Evolutionary conservation across 2,888 invertebrate species (phyloP).

Genomic region (Zaprionus obscuricornis): DNA sequence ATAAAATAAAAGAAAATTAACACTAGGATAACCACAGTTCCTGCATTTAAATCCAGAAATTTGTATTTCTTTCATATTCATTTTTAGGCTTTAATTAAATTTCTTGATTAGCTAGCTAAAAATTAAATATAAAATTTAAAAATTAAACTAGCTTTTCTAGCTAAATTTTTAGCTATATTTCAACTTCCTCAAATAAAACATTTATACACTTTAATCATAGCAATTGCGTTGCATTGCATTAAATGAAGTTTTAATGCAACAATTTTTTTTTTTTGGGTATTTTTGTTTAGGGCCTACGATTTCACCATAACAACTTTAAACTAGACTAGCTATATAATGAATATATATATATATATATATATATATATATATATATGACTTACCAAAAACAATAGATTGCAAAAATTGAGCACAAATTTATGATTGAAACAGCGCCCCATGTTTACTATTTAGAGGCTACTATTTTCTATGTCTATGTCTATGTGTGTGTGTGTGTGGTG

Average conservation of each 20-base stretch:
- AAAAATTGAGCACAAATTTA: conserved; percentile 87
- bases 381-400: conserved; percentile 86
- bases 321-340: too few relatives aligned
- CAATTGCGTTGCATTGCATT: not conserved
- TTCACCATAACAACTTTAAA: conserved; percentile 48
- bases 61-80: too few relatives aligned
- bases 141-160: too few relatives aligned
- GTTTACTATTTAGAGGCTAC: conserved; percentile 9
- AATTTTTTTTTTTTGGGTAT: conserved; percentile 22
- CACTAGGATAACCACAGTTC: too few relatives aligned
- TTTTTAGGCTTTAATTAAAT: too few relatives aligned
- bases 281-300: conserved; percentile 29
- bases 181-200: too few relatives aligned
- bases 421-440: conserved; percentile 85
- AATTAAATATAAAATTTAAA: too few relatives aligned
- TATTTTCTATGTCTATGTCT: not conserved
- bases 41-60: too few relatives aligned
- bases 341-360: not conserved
- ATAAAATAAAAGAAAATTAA: too few relatives aligned
- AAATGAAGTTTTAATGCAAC: not conserved
- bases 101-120: too few relatives aligned
- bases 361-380: conserved; percentile 40
- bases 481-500: not conserved
- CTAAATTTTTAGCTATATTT: too few relatives aligned
- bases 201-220: too few relatives aligned